These are phyloP conservation scores for Heliconius sara DNA, from an alignment of 2,888 invertebrate species.

Conservation along the genomic window DNA sequence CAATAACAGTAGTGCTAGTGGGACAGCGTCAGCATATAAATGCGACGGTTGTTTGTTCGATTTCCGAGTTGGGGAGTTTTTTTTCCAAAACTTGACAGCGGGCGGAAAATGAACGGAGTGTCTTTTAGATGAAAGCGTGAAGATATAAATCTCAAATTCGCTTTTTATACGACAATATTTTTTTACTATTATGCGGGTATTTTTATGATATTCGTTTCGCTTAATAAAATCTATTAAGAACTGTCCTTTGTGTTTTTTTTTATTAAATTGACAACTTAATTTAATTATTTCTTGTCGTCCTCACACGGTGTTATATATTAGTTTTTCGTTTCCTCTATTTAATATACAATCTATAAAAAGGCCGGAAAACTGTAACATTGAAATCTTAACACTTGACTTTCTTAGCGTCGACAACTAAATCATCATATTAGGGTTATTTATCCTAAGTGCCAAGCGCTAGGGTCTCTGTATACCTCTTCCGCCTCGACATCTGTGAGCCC, in stretches of 20 bases:
- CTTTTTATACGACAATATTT: constrained; percentile 21
- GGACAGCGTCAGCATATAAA: not conserved
- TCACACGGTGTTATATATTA: too few relatives aligned
- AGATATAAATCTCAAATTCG: not conserved
- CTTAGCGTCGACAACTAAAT: too few relatives aligned
- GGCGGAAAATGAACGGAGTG: too few relatives aligned
- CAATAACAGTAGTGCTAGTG: not conserved
- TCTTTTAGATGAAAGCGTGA: not conserved
- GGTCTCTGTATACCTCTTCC: not conserved
- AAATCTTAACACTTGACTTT: too few relatives aligned
- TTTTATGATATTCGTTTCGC: constrained; percentile 31
- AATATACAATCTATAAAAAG: too few relatives aligned
- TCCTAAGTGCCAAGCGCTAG: not conserved
- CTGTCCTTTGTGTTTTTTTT: not conserved
- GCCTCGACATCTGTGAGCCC: not conserved
- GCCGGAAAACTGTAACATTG: too few relatives aligned
- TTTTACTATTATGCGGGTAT: constrained; percentile 27
- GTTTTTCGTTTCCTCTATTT: too few relatives aligned
- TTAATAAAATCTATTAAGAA: constrained; percentile 15
- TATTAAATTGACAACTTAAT: not conserved
- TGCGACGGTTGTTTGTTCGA: not conserved
- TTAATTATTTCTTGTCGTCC: too few relatives aligned
- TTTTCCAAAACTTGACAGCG: not conserved
- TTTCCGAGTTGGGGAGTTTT: not conserved
- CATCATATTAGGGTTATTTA: too few relatives aligned